Conservation (phyloP, 2,797 vertebrate species). For the Leptatherina wallacei region DNA sequence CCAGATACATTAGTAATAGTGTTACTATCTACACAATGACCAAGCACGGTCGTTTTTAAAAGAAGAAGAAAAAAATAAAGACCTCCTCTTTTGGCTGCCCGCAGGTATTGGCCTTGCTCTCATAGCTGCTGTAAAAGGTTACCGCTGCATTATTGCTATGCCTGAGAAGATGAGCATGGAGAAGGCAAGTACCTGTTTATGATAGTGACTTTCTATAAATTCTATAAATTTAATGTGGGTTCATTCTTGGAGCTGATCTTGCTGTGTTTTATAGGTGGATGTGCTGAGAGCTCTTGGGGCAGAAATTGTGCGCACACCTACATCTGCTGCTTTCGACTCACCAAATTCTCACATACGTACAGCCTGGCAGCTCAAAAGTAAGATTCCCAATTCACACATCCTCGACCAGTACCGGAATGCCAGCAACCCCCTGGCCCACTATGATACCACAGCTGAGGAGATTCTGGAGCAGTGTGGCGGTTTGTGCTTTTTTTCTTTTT, state of each 20-base stretch:
- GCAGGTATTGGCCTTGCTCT: constrained; percentile 92
- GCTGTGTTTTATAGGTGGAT: constrained; percentile 81
- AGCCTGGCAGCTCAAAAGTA: constrained; percentile 89
- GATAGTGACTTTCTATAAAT: neutral
- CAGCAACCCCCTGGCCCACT: constrained; percentile 92
- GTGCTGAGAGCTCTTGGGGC: constrained; percentile 90
- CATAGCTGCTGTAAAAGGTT: constrained; percentile 91
- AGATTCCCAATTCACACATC: constrained; percentile 91
- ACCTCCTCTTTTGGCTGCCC: neutral
- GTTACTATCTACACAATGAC: neutral
- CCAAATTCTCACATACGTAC: constrained; percentile 90
- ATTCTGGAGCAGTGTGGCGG: constrained; percentile 92
- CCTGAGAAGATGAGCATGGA: constrained; percentile 94
- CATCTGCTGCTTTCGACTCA: constrained; percentile 90
- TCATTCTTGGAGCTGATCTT: neutral
- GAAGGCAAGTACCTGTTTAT: constrained; percentile 80
- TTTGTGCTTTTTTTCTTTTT: constrained; percentile 47
- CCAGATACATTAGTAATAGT: neutral
- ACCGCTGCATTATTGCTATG: constrained; percentile 92
- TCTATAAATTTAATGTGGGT: rapidly evolving
- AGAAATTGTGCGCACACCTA: constrained; percentile 92
- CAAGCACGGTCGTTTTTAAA: too few relatives aligned
- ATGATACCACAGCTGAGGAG: constrained; percentile 91
- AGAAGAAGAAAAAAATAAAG: neutral
- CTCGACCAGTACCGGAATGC: constrained; percentile 92